These are phyloP conservation scores for Takifugu ocellatus DNA, from an alignment of 2,797 vertebrate species.

Conservation along the genomic window DNA sequence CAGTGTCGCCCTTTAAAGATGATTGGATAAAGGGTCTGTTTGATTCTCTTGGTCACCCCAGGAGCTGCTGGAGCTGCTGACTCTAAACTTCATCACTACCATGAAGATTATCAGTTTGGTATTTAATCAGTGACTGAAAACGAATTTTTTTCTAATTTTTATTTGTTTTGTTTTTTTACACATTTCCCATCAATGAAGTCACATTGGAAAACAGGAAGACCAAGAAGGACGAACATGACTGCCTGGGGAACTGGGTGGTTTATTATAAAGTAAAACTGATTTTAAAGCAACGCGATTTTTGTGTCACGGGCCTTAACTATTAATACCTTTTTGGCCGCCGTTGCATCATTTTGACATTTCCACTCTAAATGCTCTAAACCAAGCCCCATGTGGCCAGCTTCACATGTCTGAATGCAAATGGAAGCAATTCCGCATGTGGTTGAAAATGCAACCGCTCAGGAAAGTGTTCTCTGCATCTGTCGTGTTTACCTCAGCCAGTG, in stretches of 20 bases:
- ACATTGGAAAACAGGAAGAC: no score
- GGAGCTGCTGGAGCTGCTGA: background rate
- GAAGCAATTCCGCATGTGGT: constrained; percentile 27
- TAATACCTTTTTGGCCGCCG: constrained; percentile 3
- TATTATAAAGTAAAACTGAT: no score
- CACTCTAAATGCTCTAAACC: constrained; percentile 1
- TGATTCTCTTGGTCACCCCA: constrained; percentile 26
- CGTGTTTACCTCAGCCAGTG: constrained; percentile 6
- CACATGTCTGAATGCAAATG: constrained; percentile 24
- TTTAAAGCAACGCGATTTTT: no score
- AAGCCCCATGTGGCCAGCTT: constrained; percentile 18
- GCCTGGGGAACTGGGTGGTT: no score
- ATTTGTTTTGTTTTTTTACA: no score
- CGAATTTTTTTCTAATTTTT: no score
- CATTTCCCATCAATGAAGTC: no score
- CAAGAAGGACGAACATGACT: no score
- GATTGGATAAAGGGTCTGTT: constrained; percentile 15
- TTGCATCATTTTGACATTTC: constrained; percentile 25
- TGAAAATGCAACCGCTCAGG: constrained; percentile 10
- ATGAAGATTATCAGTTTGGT: no score
- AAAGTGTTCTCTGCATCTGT: constrained; percentile 19
- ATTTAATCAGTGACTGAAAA: no score
- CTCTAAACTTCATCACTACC: no score
- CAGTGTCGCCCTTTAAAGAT: constrained; percentile 19
- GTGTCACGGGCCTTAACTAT: no score